phyloP scores from a whole-genome alignment of 2,797 vertebrate genomes.

The Phataginus tetradactyla region DNA sequence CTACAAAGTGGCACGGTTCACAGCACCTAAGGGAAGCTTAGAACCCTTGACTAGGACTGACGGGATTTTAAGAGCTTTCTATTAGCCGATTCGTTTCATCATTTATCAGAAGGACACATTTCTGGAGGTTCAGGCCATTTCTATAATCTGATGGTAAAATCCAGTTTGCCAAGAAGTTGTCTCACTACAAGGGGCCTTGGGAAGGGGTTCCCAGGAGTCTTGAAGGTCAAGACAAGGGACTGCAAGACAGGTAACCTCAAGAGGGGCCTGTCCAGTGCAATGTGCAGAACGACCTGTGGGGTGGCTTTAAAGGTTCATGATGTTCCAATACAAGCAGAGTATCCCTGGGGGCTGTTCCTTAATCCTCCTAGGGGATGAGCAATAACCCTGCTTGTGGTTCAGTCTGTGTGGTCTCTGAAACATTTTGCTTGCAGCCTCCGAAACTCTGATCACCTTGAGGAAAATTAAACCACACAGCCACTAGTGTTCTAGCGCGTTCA shows the following conservation, averaged over 20 bases:
- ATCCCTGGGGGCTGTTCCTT: background rate
- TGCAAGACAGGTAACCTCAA: background rate
- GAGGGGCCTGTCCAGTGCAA: background rate
- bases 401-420: background rate
- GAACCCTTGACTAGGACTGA: background rate
- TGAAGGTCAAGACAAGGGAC: background rate
- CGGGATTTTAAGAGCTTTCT: background rate
- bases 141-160: background rate
- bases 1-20: no score
- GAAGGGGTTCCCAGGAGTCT: background rate
- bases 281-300: background rate
- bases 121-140: background rate
- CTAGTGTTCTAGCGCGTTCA: background rate
- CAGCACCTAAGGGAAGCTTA: background rate
- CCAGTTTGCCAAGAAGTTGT: background rate
- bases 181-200: background rate
- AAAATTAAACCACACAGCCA: background rate
- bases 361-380: background rate
- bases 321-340: background rate
- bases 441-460: background rate
- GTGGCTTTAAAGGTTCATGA: background rate
- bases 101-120: background rate
- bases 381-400: rapidly evolving
- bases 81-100: background rate
- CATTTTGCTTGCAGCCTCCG: background rate